Evolutionary conservation across 2,888 invertebrate species (phyloP).

Genomic region (Iselma pallidipennis): DNA sequence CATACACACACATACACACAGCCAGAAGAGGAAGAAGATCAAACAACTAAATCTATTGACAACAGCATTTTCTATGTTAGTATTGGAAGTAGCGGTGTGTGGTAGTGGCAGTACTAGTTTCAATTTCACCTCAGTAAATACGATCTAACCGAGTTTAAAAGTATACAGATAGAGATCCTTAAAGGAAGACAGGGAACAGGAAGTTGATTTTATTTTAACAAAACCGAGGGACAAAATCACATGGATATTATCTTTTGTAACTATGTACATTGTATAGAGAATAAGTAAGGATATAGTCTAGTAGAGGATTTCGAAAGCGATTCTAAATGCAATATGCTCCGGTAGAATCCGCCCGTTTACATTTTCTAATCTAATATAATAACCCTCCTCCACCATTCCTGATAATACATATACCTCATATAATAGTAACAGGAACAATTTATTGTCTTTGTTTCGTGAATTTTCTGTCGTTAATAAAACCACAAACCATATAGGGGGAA

Average conservation of each 20-base stretch:
- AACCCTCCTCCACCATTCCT: not conserved
- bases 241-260: not conserved
- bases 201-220: not conserved
- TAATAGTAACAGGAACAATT: not conserved
- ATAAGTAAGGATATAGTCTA: not conserved
- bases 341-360: not conserved
- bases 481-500: no score
- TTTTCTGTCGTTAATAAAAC: no score
- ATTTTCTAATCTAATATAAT: not conserved
- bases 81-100: not conserved
- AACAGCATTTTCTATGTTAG: not conserved
- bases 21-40: not conserved
- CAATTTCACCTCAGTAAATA: not conserved
- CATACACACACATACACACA: not conserved
- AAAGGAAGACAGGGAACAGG: no score
- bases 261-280: not conserved
- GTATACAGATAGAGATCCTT: not conserved
- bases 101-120: not conserved
- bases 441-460: not conserved
- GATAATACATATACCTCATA: not conserved
- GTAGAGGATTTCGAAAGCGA: not conserved
- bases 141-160: not conserved
- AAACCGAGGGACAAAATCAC: not conserved
- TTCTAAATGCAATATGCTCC: not conserved
- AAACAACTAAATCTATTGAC: conserved; percentile 1